These are phyloP conservation scores for Sebastes minor DNA, from an alignment of 2,797 vertebrate genomes.

Conservation along the genomic window DNA sequence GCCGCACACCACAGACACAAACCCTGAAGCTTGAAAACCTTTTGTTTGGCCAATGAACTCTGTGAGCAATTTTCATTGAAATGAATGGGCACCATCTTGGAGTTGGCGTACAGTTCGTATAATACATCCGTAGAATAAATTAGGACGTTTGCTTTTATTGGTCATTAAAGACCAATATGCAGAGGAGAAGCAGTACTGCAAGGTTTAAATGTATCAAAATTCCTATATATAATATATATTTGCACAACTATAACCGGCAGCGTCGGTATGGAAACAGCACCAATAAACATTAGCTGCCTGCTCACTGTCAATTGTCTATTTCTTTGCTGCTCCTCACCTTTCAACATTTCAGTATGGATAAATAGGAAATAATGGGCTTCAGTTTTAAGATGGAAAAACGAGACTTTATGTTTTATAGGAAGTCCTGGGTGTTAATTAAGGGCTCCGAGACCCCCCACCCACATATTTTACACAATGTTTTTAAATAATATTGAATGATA, in stretches of 20 bases:
- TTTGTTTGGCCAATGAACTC: background rate
- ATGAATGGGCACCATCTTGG: background rate
- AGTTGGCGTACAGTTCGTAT: background rate
- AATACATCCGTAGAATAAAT: background rate
- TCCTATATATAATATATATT: background rate
- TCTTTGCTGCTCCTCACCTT: background rate
- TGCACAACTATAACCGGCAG: background rate
- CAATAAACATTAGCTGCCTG: background rate
- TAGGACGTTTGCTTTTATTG: background rate
- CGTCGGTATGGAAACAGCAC: background rate
- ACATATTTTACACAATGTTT: background rate
- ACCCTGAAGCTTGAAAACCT: background rate
- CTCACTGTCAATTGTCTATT: background rate
- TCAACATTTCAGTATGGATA: background rate
- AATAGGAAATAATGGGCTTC: background rate
- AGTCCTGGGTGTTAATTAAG: background rate
- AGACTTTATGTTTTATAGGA: background rate
- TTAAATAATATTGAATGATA: background rate
- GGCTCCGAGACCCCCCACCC: background rate
- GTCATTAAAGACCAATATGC: background rate
- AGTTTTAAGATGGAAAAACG: rapidly evolving
- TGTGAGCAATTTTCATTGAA: background rate
- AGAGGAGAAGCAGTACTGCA: background rate
- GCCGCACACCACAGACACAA: background rate
- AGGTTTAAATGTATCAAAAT: background rate